Base-by-base conservation (phyloP, 2,888 invertebrate species). In the Caenorhabditis zanzibari region DNA sequence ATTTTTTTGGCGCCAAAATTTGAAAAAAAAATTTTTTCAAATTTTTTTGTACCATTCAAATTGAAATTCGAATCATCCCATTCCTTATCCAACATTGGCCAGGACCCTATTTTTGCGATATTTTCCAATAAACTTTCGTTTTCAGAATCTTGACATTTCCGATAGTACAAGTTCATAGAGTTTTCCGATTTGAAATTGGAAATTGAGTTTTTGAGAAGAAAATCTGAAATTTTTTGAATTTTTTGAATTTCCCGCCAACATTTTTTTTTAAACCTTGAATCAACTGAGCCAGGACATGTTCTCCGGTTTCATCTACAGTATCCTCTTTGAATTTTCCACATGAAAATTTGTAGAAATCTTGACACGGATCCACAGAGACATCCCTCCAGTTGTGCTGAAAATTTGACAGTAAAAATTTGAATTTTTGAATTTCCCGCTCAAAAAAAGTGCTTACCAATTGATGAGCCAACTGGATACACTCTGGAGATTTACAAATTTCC, bases 381-480 rank as follows among this genome's bases (percentile, higher is more conserved):
- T 92, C 88, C 86, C 91, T 88, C 14, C 91, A 28, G 86, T 86
- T 91, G 91, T 58, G 86, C 88, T 24, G 91, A 90, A 74, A 90
- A 89, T 9, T 84, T 81, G n/a, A n/a, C n/a, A n/a, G n/a, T n/a
- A n/a, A n/a, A n/a, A 1, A 41, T 22, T 6, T n/a, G n/a, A n/a
- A n/a, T 38, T 19, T n/a, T 58, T 14, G 22, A 35, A 38, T 26
- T 10, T 14, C n/a, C 2, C 28, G 6, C 7, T n/a, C 14, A 44
- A 66, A 49, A 35, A 19, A 19, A 22, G 2, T 19, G 12, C 9
- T 26, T 32, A 58, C 58, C 58, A 61, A 26, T 10, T 61, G 38
- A 24, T 61, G 61, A 61, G 61, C 61, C 35, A 61, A 14, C 14
- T 32, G 32, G 35, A 61, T 38, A 41, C 61, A 61, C 32, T 61